Percentiles rank a stretch among this genome's conserved stretches.
These are phyloP conservation scores for Motacilla tschutschensis DNA, from an alignment of 2,113 vertebrate species.

Conservation along the genomic window DNA sequence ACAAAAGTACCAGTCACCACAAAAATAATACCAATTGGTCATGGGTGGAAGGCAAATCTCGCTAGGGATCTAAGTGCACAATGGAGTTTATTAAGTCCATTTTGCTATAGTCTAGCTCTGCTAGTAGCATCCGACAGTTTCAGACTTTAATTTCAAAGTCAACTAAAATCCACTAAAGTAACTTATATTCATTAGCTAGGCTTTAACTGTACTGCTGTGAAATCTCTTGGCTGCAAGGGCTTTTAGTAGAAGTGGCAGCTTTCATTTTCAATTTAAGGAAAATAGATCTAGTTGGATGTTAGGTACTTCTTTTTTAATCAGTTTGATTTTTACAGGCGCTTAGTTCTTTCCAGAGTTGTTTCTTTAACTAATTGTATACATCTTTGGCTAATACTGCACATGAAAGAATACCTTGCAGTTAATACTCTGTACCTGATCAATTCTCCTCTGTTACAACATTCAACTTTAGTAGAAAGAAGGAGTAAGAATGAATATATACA, in stretches of 20 bases:
- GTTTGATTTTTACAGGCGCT: slow-evolving; percentile 37
- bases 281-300: slow-evolving; percentile 25
- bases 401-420: slow-evolving; percentile 34
- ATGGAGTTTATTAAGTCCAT: slow-evolving; percentile 79
- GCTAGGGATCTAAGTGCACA: slow-evolving; percentile 70
- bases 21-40: slow-evolving; percentile 83
- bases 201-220: slow-evolving; percentile 64
- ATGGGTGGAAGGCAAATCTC: slow-evolving; percentile 74
- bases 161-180: slow-evolving; percentile 70
- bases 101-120: slow-evolving; percentile 65
- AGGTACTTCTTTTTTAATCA: slow-evolving; percentile 54
- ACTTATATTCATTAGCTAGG: slow-evolving; percentile 71
- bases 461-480: background rate
- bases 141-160: slow-evolving; percentile 78
- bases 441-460: background rate
- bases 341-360: slow-evolving; percentile 37
- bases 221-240: slow-evolving; percentile 57
- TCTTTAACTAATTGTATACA: slow-evolving; percentile 30
- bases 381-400: slow-evolving; percentile 24
- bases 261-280: slow-evolving; percentile 54
- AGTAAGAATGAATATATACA: background rate
- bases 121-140: slow-evolving; percentile 50
- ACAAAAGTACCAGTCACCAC: slow-evolving; percentile 81
- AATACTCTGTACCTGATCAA: background rate
- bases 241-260: slow-evolving; percentile 47